phyloP scores from a whole-genome alignment of 30 jellyfish, hydroid and myxozoan genomes.

The Clytia hemisphaerica region DNA sequence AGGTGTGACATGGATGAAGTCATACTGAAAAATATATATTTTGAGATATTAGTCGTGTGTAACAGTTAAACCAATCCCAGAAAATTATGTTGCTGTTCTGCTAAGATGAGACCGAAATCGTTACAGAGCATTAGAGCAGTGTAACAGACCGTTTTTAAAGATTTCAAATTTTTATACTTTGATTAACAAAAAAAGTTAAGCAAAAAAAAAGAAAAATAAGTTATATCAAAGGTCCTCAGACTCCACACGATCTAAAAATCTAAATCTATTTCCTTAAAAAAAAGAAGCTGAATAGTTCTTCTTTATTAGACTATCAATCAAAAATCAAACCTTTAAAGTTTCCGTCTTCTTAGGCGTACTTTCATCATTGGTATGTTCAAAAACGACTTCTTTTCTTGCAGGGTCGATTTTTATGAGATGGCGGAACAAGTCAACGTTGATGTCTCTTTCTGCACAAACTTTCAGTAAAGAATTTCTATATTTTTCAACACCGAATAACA shows the following conservation, averaged over 20 bases:
- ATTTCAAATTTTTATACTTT: too few relatives aligned
- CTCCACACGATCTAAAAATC: not conserved
- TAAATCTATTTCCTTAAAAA: too few relatives aligned
- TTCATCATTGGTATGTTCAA: slow-evolving; percentile 54
- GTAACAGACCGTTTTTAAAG: too few relatives aligned
- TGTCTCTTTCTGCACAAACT: slow-evolving; percentile 64
- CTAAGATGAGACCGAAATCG: not conserved
- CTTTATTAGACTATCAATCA: not conserved
- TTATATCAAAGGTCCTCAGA: too few relatives aligned
- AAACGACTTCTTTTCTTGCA: slow-evolving; percentile 44
- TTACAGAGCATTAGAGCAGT: too few relatives aligned
- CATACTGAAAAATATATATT: slow-evolving; percentile 45
- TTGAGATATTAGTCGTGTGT: not conserved
- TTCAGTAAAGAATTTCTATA: slow-evolving; percentile 53
- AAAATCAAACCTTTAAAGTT: slow-evolving; percentile 44
- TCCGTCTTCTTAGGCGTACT: slow-evolving; percentile 43
- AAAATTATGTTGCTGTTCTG: too few relatives aligned
- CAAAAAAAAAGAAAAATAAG: too few relatives aligned
- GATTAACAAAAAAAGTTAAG: too few relatives aligned
- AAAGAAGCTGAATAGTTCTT: too few relatives aligned
- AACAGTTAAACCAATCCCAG: not conserved
- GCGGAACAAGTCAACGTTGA: slow-evolving; percentile 41
- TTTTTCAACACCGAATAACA: slow-evolving; percentile 70
- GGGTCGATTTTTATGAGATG: slow-evolving; percentile 59
- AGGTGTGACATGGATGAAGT: slow-evolving; percentile 93